Base-by-base conservation (phyloP, 1,140 invertebrate genomes). In the Drosophila tropicalis region DNA sequence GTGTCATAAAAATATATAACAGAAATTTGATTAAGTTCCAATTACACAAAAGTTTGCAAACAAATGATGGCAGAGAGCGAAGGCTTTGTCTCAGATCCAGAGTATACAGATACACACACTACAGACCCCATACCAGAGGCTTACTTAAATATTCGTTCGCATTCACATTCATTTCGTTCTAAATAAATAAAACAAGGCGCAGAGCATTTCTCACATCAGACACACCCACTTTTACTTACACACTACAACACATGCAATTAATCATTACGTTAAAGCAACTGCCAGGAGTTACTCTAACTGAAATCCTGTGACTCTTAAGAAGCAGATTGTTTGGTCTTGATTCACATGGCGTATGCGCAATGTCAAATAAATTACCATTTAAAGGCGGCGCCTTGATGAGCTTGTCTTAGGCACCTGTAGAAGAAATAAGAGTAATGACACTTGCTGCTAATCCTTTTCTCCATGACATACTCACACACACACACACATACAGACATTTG, bases 331-430 rank as follows among this genome's bases (percentile, higher is more conserved):
- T 67, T 79, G 47, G 54, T 32, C 83, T 82, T 81, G 81, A 61
- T 56, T 70, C 79, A 73, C 79, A 64, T 76, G 82, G 82, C 82
- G 82, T 86, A 86, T 86, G 84, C 83, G 83, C 54, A 87, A 79
- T 86, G 83, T 72, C 83, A 87, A 86, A 86, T 86, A 87, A 86
- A 87, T 83, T 87, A 80, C 72, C 73, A 83, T 71, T 83, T 76
- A 40, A 29, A 69, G 62, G 29, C 36, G 62, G 40, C 12, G 36
- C 32, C 62, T 61, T 22, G 39, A 54, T 63, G 68, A 58, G 44
- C 40, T 56, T 71, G 74, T 62, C 47, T 29, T 5, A 12, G 56
- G 57, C 73, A 76, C 72, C 72, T 76, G 73, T 29, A 39, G 17
- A 2, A 56, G 67, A 56, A 25, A 34, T 13, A 44, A 40, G 22